Percentiles rank a stretch among this genome's conserved stretches.
phyloP scores from a whole-genome alignment of 1,140 invertebrate genomes.

The Sarcophaga peregrina region DNA sequence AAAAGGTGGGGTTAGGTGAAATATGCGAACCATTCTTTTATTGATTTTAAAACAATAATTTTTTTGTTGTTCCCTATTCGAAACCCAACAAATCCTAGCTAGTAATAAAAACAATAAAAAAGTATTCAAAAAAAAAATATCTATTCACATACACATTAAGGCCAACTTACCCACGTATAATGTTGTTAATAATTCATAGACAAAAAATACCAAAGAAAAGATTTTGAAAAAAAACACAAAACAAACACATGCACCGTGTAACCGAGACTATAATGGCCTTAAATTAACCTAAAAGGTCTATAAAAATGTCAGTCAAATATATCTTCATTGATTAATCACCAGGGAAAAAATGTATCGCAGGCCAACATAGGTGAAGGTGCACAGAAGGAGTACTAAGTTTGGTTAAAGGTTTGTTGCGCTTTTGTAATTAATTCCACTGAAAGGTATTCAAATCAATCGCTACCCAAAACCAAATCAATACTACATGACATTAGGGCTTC shows the following conservation, averaged over 20 bases:
- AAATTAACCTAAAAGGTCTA: slow-evolving; percentile 34
- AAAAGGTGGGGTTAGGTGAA: too few species aligned
- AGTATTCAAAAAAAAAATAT: background rate
- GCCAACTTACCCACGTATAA: background rate
- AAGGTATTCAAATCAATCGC: too few species aligned
- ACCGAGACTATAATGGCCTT: slow-evolving; percentile 10
- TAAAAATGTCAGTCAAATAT: slow-evolving; percentile 37
- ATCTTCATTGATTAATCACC: slow-evolving; percentile 40
- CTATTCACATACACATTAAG: background rate
- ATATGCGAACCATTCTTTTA: too few species aligned
- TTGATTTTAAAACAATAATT: too few species aligned
- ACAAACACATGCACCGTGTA: background rate
- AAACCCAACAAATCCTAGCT: background rate
- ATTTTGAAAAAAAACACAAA: background rate
- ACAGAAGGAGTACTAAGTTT: too few species aligned
- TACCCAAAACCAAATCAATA: too few species aligned
- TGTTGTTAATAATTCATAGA: slow-evolving; percentile 11
- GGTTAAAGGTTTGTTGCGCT: too few species aligned
- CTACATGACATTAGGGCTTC: too few species aligned
- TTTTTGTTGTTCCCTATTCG: background rate
- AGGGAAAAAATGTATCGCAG: background rate
- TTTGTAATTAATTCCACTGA: too few species aligned
- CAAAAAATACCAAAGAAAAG: background rate
- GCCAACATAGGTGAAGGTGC: too few species aligned
- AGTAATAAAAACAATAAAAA: background rate